Conservation (phyloP, 2,888 invertebrate species). For the Drosophila lutescens region DNA sequence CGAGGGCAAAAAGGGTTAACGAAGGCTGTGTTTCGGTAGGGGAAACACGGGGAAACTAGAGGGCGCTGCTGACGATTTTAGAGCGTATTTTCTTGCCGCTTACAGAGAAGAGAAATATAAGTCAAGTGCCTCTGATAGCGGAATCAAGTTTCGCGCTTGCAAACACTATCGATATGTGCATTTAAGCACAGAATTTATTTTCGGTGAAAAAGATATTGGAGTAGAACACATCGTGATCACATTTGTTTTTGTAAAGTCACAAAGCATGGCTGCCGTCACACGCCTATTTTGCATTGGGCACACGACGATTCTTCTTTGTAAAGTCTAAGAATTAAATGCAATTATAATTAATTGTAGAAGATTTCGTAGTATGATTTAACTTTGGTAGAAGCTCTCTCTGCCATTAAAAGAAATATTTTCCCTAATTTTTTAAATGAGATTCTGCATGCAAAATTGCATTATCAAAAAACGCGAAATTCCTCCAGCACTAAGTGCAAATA, state of each 20-base stretch:
- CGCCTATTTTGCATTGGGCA: too few species aligned
- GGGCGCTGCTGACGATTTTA: slow-evolving; percentile 5
- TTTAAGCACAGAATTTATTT: slow-evolving; percentile 8
- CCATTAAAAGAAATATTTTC: neutral
- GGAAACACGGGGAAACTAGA: neutral
- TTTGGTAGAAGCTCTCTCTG: neutral
- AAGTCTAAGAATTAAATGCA: too few species aligned
- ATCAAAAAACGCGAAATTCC: neutral
- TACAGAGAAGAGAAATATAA: neutral
- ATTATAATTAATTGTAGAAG: too few species aligned
- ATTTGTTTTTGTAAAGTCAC: too few species aligned
- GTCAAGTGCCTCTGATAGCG: slow-evolving; percentile 19
- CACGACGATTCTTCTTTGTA: too few species aligned
- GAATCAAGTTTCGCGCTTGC: neutral
- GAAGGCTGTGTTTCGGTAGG: neutral
- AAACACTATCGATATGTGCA: slow-evolving; percentile 6
- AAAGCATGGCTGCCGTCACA: too few species aligned
- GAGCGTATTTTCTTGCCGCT: neutral
- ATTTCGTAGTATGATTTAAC: neutral
- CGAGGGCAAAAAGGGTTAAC: neutral
- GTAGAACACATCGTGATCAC: too few species aligned
- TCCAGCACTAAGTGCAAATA: neutral
- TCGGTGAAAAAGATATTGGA: neutral
- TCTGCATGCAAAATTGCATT: neutral
- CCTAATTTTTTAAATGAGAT: neutral